Evolutionary conservation across 2,113 vertebrate species (phyloP), one percentile per base, ranked within the genome.

Genomic region (Chrysemys picta): DNA sequence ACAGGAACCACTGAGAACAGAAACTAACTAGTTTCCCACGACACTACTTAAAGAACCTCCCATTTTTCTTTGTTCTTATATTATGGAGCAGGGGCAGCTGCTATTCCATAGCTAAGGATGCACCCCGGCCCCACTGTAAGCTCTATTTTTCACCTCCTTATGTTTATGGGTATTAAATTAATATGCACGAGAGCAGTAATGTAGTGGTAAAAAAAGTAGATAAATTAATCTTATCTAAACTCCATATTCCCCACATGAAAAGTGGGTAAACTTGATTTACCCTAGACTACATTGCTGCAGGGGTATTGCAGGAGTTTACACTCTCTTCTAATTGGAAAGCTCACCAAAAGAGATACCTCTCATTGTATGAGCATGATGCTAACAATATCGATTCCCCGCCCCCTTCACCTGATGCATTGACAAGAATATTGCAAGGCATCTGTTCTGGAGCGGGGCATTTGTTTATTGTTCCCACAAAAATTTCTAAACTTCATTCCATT

Each of bases 1-100:
- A 95, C 80, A 94, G 94, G 92, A 96, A 94, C 90, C 80, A 79
- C 79, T 91, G 95, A 97, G 93, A 94, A 93, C 93, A 96, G 96
- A 97, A 97, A 93, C 91, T 29, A 38, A 59, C 38, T 93, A 21
- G 0, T 81, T 97, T 97, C 96, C 93, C 95, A 97, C 92, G 96
- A 91, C 21, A 0, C 35, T 92, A 52, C 93, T 97, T 96, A 92
- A 96, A 94, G 93, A 92, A 96, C 88, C 52, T 0, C 82, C 94
- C 89, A 88, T 85, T 94, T 96, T 95, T 95, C 94, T 65, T 69
- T 89, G 93, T 76, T 96, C 91, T 91, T 92, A 91, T 96, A 76
- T 76, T 76, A 76, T 45, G 84, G 81, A 96, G 89, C 96, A 97
- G 92, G 87, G 85, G 65, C 82, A 96, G 53, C 53, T 88, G 53